Evolutionary conservation across 2,797 vertebrate species (phyloP).

Genomic region (Enteromius unitaeniatus): DNA sequence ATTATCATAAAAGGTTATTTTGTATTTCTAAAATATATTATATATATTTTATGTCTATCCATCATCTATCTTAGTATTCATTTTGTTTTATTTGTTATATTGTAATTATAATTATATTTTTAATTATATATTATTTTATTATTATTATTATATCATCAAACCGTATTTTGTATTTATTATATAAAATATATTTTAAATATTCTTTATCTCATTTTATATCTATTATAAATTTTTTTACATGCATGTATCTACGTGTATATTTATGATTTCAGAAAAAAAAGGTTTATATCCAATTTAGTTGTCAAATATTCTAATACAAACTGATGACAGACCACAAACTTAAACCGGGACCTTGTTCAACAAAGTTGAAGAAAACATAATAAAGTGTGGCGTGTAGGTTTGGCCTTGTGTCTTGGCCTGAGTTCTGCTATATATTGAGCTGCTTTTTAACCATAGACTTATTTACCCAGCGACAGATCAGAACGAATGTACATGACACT

Average conservation of each 20-base stretch:
- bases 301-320: constrained; percentile 5
- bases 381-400: constrained; percentile 29
- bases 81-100: not conserved
- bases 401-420: not conserved
- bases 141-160: not conserved
- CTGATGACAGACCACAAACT: not conserved
- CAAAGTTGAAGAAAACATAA: constrained; percentile 1
- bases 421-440: constrained; percentile 6
- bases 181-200: not conserved
- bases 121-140: not conserved
- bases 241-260: not conserved
- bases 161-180: not conserved
- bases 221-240: not conserved
- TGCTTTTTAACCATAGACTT: not conserved
- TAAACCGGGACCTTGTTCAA: not conserved
- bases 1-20: not conserved
- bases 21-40: not conserved
- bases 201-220: not conserved
- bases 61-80: not conserved
- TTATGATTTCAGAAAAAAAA: not conserved
- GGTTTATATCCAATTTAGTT: not conserved
- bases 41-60: not conserved
- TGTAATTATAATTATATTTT: not conserved
- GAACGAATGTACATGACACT: not conserved
- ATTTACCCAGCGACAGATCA: constrained; percentile 13